A percentile compares a stretch with the other conserved stretches of the same genome.
Conservation (phyloP, 1,140 invertebrate species). For the Lethrus apterus region DNA sequence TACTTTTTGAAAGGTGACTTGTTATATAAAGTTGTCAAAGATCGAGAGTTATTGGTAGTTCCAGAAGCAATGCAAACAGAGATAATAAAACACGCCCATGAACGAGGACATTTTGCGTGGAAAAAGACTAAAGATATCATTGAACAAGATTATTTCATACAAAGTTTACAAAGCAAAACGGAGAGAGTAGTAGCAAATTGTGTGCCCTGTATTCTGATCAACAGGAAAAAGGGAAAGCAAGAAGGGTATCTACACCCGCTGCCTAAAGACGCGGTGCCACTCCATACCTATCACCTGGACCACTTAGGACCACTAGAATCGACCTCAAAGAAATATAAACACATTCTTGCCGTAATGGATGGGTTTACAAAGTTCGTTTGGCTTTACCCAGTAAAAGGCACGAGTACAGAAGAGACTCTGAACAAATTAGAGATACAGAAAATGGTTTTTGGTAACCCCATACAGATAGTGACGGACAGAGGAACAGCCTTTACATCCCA, state of each 20-base stretch:
- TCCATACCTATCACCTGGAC: slow-evolving; percentile 35
- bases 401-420: slow-evolving; percentile 26
- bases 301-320: slow-evolving; percentile 36
- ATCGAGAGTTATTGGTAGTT: slow-evolving; percentile 13
- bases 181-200: slow-evolving; percentile 34
- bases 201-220: slow-evolving; percentile 37
- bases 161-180: slow-evolving; percentile 32
- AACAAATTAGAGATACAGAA: slow-evolving; percentile 23
- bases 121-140: slow-evolving; percentile 38
- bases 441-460: slow-evolving; percentile 35
- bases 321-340: slow-evolving; percentile 38
- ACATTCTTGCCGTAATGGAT: slow-evolving; percentile 39
- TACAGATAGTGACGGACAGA: slow-evolving; percentile 33
- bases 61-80: slow-evolving; percentile 16
- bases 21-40: slow-evolving; percentile 27
- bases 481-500: slow-evolving; percentile 38
- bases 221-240: slow-evolving; percentile 39
- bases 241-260: slow-evolving; percentile 32
- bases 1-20: slow-evolving; percentile 24
- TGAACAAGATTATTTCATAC: slow-evolving; percentile 38
- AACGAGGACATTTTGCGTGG: slow-evolving; percentile 19
- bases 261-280: slow-evolving; percentile 23
- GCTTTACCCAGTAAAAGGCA: slow-evolving; percentile 36
- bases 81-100: slow-evolving; percentile 14
- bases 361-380: slow-evolving; percentile 41